Conservation (phyloP, 2,113 vertebrate species). For the Phrynosoma platyrhinos region DNA sequence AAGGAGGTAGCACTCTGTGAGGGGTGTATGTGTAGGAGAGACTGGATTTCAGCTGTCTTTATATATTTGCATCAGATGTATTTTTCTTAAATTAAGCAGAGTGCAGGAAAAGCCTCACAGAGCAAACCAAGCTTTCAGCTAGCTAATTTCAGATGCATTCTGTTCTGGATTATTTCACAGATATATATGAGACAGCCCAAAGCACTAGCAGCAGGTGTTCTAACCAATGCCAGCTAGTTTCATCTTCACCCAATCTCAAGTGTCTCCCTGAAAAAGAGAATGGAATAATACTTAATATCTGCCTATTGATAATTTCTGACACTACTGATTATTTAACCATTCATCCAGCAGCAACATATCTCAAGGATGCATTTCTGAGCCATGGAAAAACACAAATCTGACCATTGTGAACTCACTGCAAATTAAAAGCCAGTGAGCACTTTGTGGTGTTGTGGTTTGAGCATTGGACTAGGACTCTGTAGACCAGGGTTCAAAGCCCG, state of each 20-base stretch:
- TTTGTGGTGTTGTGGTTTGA: too few relatives aligned
- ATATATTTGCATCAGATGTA: background rate
- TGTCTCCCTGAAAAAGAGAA: background rate
- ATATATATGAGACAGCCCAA: background rate
- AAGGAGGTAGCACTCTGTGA: background rate
- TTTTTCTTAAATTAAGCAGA: slow-evolving; percentile 12
- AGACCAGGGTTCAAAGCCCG: too few relatives aligned
- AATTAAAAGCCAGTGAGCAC: background rate
- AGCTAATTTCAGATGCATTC: background rate
- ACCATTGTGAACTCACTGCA: background rate
- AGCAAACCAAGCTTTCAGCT: background rate
- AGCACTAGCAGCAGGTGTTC: background rate
- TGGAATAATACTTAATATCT: too few relatives aligned
- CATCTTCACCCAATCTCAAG: background rate
- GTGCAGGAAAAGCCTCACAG: background rate
- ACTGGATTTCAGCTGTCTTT: background rate
- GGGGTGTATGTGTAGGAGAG: background rate
- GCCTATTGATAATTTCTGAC: background rate
- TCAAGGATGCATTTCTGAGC: background rate
- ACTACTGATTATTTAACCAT: too few relatives aligned
- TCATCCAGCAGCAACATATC: background rate
- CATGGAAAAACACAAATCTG: background rate
- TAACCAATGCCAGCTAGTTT: background rate
- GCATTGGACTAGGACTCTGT: too few relatives aligned
- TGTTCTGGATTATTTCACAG: background rate